Percentiles rank a stretch among this genome's conserved stretches.
These are phyloP conservation scores for Pygoscelis adeliae DNA, from an alignment of 2,113 vertebrate species.

Conservation along the genomic window DNA sequence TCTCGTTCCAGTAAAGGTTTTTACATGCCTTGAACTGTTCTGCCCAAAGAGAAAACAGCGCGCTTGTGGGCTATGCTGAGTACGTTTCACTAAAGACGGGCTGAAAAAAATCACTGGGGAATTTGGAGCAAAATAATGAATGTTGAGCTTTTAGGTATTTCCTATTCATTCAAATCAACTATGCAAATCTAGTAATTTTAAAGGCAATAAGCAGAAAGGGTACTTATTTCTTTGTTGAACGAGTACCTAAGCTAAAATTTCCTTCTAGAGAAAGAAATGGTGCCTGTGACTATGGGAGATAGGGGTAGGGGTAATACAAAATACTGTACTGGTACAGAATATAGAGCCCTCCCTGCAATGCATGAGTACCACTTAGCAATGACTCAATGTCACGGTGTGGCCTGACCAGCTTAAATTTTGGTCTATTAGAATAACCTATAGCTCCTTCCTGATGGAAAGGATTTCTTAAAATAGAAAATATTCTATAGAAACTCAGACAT, in stretches of 20 bases:
- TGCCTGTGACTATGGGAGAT: not conserved
- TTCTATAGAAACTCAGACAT: not conserved
- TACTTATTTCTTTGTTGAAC: not conserved
- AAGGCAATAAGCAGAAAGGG: not conserved
- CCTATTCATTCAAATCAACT: rapidly evolving
- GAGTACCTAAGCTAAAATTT: not conserved
- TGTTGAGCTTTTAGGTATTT: not conserved
- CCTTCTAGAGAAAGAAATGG: not conserved
- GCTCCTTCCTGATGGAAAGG: not conserved
- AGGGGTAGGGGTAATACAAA: not conserved
- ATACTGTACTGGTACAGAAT: rapidly evolving
- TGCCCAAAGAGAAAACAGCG: not conserved
- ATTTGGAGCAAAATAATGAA: not conserved
- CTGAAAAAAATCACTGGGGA: not conserved
- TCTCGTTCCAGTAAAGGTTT: not conserved
- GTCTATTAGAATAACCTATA: not conserved
- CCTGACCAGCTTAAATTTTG: not conserved
- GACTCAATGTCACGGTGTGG: not conserved
- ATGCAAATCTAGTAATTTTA: not conserved
- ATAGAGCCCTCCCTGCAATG: not conserved
- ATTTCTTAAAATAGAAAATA: not conserved
- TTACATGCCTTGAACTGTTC: not conserved
- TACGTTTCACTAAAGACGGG: not conserved
- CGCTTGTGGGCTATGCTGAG: not conserved
- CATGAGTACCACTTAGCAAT: not conserved